Evolutionary conservation across 2,888 invertebrate species (phyloP).

Genomic region (Drosophila anomalata): DNA sequence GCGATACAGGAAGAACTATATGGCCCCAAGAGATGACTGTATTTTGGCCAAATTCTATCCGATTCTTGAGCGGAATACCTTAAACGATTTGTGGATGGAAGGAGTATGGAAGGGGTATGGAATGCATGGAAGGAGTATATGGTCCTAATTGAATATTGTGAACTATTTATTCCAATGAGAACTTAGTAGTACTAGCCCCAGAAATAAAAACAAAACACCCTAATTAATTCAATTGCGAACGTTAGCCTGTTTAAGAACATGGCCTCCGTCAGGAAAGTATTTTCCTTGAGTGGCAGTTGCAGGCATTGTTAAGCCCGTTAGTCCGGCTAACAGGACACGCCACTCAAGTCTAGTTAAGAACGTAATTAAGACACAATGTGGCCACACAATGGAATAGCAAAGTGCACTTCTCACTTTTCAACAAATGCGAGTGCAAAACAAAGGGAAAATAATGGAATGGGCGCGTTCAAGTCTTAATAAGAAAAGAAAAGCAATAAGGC

Average conservation of each 20-base stretch:
- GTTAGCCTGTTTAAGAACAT: conserved; percentile 2
- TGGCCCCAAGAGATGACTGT: too few species aligned
- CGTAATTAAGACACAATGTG: conserved; percentile 72
- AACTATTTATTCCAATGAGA: background rate
- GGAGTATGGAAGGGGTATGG: too few species aligned
- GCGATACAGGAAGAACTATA: too few species aligned
- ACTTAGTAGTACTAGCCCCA: background rate
- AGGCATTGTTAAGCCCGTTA: conserved; percentile 49
- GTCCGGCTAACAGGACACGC: conserved; percentile 49
- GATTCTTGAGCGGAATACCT: too few species aligned
- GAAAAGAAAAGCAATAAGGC: conserved; percentile 8
- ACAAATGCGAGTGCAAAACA: conserved; percentile 55
- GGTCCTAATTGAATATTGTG: too few species aligned
- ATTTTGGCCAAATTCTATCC: too few species aligned
- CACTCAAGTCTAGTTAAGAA: conserved; percentile 53
- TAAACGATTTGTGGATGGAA: too few species aligned
- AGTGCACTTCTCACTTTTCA: conserved; percentile 67
- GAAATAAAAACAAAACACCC: background rate
- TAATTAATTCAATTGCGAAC: conserved; percentile 17
- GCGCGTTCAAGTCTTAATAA: conserved; percentile 52
- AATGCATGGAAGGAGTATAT: too few species aligned
- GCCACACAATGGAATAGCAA: conserved; percentile 55
- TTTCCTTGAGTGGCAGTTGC: conserved; percentile 37
- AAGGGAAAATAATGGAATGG: conserved; percentile 51
- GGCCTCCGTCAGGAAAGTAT: conserved; percentile 19